Evolutionary conservation across 2,888 invertebrate genomes (phyloP).

Genomic region (Scelioninae gen. 1): DNA sequence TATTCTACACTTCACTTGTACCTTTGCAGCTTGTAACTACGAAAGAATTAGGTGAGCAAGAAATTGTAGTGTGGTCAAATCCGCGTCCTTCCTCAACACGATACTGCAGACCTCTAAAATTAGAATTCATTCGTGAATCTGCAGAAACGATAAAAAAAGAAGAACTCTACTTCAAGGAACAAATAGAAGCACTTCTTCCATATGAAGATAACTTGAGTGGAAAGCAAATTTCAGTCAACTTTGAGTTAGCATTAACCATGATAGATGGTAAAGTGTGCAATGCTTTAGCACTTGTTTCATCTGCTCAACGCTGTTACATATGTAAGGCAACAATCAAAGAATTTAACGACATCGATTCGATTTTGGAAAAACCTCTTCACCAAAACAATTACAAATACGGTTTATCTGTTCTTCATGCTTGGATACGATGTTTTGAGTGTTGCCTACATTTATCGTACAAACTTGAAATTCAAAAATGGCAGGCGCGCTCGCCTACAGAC

Average conservation of each 20-base stretch:
- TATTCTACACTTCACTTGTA: constrained; percentile 30
- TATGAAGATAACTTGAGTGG: constrained; percentile 14
- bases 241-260: constrained; percentile 21
- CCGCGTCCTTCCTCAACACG: constrained; percentile 21
- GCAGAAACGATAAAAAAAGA: constrained; percentile 25
- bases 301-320: too few relatives aligned
- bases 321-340: too few relatives aligned
- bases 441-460: not conserved
- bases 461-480: too few relatives aligned
- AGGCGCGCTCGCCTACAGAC: too few relatives aligned
- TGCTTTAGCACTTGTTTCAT: too few relatives aligned
- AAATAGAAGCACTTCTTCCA: constrained; percentile 34
- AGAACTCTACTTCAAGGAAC: constrained; percentile 15
- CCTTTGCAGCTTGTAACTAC: constrained; percentile 20
- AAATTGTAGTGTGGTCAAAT: constrained; percentile 18
- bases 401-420: not conserved
- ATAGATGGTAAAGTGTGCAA: too few relatives aligned
- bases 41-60: constrained; percentile 10
- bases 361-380: too few relatives aligned
- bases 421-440: too few relatives aligned
- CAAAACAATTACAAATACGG: too few relatives aligned
- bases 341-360: too few relatives aligned
- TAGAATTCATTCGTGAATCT: constrained; percentile 22
- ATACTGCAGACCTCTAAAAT: constrained; percentile 25
- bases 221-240: constrained; percentile 14